Percentiles rank a stretch among this genome's conserved stretches.
Conservation (phyloP, 2,888 invertebrate genomes). For the Apamea crenata region DNA sequence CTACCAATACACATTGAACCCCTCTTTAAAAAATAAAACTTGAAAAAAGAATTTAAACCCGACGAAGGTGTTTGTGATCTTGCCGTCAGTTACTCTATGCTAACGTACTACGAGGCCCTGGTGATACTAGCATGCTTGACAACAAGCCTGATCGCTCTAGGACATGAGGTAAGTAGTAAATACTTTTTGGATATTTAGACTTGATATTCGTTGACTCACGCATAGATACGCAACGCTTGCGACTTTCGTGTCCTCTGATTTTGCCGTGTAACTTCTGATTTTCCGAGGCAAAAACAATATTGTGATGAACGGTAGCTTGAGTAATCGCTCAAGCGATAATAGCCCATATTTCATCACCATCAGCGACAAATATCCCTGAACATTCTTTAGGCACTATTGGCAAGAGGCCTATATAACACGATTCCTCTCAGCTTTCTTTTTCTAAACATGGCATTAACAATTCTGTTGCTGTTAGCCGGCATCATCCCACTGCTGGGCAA, state of each 20-base stretch:
- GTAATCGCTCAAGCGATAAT: neutral
- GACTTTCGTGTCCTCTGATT: neutral
- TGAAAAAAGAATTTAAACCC: neutral
- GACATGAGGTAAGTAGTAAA: conserved; percentile 76
- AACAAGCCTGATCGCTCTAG: conserved; percentile 79
- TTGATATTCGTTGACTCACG: conserved; percentile 11
- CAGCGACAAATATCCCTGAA: neutral
- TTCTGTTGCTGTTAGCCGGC: too few species aligned
- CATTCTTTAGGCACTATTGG: neutral
- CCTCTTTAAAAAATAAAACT: neutral
- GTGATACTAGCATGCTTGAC: conserved; percentile 84
- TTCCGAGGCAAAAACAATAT: neutral
- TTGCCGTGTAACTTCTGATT: neutral
- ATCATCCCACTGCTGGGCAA: too few species aligned
- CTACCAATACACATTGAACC: neutral
- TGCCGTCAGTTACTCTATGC: conserved; percentile 71
- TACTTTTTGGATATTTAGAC: neutral
- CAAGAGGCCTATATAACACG: neutral
- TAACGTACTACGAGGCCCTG: conserved; percentile 80
- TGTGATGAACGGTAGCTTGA: neutral
- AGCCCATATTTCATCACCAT: neutral
- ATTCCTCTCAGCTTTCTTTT: neutral
- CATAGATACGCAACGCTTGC: conserved; percentile 10
- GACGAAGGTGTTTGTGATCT: conserved; percentile 24
- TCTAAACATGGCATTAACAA: neutral